phyloP scores from a whole-genome alignment of 2,113 vertebrate genomes.

The Junco hyemalis region DNA sequence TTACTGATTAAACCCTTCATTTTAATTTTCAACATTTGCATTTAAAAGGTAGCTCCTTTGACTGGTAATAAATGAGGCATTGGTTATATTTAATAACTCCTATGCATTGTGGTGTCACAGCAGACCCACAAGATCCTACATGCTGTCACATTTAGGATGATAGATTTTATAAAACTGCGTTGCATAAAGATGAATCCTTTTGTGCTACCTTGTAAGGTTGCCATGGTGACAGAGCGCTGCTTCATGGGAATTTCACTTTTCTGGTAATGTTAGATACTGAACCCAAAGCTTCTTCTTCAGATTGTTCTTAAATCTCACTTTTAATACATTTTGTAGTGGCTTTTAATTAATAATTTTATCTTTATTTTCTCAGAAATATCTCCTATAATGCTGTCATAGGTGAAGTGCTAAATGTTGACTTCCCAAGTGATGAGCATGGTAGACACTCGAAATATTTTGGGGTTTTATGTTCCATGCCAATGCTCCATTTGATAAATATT shows the following conservation, averaged over 20 bases:
- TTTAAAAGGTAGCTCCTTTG: constrained; percentile 57
- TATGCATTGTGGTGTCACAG: constrained; percentile 70
- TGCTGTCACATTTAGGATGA: constrained; percentile 72
- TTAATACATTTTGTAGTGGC: constrained; percentile 31
- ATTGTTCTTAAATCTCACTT: constrained; percentile 61
- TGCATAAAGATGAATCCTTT: constrained; percentile 76
- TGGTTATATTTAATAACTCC: constrained; percentile 73
- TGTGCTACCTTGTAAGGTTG: constrained; percentile 73
- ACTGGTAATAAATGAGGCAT: constrained; percentile 62
- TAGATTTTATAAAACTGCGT: constrained; percentile 70
- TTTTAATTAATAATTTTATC: constrained; percentile 25
- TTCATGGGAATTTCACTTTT: constrained; percentile 76
- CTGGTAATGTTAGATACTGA: constrained; percentile 61
- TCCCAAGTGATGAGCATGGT: neutral
- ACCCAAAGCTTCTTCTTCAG: constrained; percentile 53
- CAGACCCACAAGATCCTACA: constrained; percentile 64
- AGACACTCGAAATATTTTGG: neutral
- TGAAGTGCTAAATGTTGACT: neutral
- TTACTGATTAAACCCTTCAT: constrained; percentile 59
- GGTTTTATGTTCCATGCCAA: neutral
- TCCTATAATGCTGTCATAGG: neutral
- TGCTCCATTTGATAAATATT: constrained; percentile 12
- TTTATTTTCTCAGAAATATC: constrained; percentile 30
- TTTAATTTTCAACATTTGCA: constrained; percentile 64
- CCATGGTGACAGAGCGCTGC: constrained; percentile 72